Base-by-base conservation (phyloP, 2,113 vertebrate genomes). In the Fregetta grallaria region DNA sequence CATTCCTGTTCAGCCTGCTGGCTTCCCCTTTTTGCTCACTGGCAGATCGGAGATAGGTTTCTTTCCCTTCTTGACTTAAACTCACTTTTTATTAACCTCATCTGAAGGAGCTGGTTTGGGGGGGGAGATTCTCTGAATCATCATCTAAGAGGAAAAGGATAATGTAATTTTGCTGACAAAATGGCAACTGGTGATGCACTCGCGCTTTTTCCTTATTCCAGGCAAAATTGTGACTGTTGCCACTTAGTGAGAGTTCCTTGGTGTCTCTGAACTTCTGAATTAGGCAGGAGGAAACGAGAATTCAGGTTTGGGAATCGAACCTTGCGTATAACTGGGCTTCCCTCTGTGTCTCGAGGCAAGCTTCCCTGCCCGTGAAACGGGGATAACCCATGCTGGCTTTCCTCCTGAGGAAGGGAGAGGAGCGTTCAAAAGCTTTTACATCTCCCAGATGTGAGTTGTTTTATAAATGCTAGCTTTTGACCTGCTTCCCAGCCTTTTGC, bases 311-410 rank as follows among this genome's bases (percentile, higher is more conserved):
- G 71, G 42, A 66, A 25, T 44, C 3, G 2, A 12, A 82, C 19
- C 11, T 55, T 49, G 7, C 9, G 0, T 15, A 0, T 22, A n/a
- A 22, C 13, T 30, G 11, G 67, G 6, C 36, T 82, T 92, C 27
- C 36, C 26, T 36, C 42, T 56, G 15, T 15, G 6, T 76, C 62
- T 59, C 5, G 3, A 30, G 53, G 66, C 10, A 11, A 4, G 34
- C n/a, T 61, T 73, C 65, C 49, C 32, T 52, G 20, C 29, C 53
- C 0, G 0, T n/a, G 47, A 13, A 40, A 9, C 3, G 3, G 70
- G 77, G 50, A 25, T 58, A 40, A 20, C 23, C 16, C 2, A 0
- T 15, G 4, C 49, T 73, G 53, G 27, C 30, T 62, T 84, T 70
- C 56, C 56, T 76, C 50, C 38, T 19, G n/a, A 45, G 65, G 26